Base-by-base conservation (phyloP, 2,797 vertebrate species). In the Poeciliopsis infans region DNA sequence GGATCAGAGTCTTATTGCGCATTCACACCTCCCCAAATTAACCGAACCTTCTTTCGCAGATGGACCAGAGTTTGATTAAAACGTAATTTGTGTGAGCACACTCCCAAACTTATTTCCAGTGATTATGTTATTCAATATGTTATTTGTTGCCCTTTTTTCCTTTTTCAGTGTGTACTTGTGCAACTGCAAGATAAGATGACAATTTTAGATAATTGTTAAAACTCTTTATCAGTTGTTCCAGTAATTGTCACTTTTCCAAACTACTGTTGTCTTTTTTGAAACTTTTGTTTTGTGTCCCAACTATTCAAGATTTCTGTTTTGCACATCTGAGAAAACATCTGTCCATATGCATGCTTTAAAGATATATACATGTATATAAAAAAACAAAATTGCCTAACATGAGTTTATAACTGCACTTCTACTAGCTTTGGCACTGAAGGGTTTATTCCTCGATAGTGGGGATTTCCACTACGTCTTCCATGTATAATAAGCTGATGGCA, bases 341-440 rank as follows among this genome's bases (percentile, higher is more conserved):
- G 33, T 64, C 16, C 61, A 18, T 36, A 20, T 20, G 61, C 66
- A 43, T 23, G 66, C 39, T 69, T 43, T 69, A 7, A 69, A 69
- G 39, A 43, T 55, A 41, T 53, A 47, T 51, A 23, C 1, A 51
- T 49, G 43, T 45, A 20, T 49, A 5, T 47, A 20, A 49, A 18
- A 49, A 49, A 72, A 81, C 74, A 64, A 57, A 18, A 53, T 64
- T 80, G 69, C 74, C 79, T 68, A 79, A 45, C 5, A 57, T 71
- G 75, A 72, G 68, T 61, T 71, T 71, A 5, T 77, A 36, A 46
- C 31, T 15, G 4, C 33, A 11, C 61, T 43, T 75, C 55, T 72
- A 55, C 77, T 75, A 72, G 84, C 76, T 86, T 86, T 69, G 36
- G 66, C 66, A 43, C 11, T 69, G 74, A 78, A 33, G 55, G 69